Conservation (phyloP, 2,888 invertebrate species). For the Asteroscopus sphinx region DNA sequence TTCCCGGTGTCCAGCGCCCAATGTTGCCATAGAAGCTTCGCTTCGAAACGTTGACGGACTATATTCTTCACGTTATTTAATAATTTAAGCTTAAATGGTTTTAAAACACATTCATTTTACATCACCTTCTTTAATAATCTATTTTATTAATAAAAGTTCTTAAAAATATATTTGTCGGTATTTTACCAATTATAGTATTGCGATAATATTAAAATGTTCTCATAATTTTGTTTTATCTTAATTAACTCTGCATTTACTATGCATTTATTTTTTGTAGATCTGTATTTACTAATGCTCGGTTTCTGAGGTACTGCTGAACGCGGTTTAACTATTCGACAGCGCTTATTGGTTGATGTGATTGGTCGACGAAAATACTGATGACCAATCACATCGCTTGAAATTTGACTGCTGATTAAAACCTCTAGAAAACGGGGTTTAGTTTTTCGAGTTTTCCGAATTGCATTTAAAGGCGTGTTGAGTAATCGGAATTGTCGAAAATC, state of each 20-base stretch:
- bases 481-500: not conserved
- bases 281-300: conserved; percentile 33
- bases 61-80: not conserved
- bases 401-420: too few species aligned
- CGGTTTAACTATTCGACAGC: too few species aligned
- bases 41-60: too few species aligned
- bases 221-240: conserved; percentile 16
- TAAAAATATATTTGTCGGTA: not conserved
- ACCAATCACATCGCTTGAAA: too few species aligned
- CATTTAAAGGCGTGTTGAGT: not conserved
- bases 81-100: not conserved
- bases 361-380: too few species aligned
- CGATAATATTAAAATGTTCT: conserved; percentile 21
- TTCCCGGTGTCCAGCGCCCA: too few species aligned
- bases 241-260: conserved; percentile 48
- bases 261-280: conserved; percentile 54
- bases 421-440: too few species aligned
- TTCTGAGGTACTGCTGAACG: too few species aligned
- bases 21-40: too few species aligned
- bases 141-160: conserved; percentile 33
- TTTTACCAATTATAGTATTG: conserved; percentile 27
- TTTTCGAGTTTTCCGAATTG: conserved; percentile 2
- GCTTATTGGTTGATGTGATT: too few species aligned
- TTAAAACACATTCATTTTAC: too few species aligned
- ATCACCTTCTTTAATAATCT: too few species aligned